Conservation (phyloP, 2,797 vertebrate species). For the Sebastes vulpes region DNA sequence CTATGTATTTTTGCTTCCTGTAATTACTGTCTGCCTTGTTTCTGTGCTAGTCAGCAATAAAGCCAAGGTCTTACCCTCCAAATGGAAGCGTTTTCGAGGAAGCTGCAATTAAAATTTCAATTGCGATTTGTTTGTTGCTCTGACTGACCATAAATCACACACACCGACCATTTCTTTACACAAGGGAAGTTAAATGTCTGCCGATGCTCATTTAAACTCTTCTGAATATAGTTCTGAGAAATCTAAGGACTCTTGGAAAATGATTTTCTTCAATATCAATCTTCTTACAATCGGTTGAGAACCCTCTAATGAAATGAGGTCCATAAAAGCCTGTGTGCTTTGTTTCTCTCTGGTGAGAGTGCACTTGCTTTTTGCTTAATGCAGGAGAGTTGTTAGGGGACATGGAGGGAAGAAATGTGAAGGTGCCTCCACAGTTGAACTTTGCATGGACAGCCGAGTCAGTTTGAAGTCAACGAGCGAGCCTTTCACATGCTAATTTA, state of each 20-base stretch:
- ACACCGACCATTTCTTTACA: background rate
- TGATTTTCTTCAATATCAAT: background rate
- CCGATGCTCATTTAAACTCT: background rate
- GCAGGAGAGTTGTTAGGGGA: background rate
- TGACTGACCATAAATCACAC: constrained; percentile 27
- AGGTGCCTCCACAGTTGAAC: background rate
- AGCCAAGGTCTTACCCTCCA: constrained; percentile 12
- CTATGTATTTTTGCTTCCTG: constrained; percentile 51
- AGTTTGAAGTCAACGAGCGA: constrained; percentile 9
- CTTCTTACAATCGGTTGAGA: background rate
- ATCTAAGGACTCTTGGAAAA: background rate
- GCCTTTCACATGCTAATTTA: constrained; percentile 59
- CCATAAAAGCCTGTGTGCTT: background rate
- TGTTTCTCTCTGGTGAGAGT: background rate
- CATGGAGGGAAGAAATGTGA: background rate
- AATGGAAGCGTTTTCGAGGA: constrained; percentile 35
- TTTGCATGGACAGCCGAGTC: background rate
- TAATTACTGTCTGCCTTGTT: constrained; percentile 54
- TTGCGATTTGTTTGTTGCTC: constrained; percentile 42
- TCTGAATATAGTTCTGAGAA: constrained; percentile 8
- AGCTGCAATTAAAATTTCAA: constrained; percentile 49
- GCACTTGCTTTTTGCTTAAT: background rate
- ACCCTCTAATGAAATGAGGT: background rate
- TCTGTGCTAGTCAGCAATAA: constrained; percentile 35
- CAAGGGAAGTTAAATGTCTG: constrained; percentile 1